phyloP scores from a whole-genome alignment of 2,113 vertebrate species.

The Scomber scombrus region DNA sequence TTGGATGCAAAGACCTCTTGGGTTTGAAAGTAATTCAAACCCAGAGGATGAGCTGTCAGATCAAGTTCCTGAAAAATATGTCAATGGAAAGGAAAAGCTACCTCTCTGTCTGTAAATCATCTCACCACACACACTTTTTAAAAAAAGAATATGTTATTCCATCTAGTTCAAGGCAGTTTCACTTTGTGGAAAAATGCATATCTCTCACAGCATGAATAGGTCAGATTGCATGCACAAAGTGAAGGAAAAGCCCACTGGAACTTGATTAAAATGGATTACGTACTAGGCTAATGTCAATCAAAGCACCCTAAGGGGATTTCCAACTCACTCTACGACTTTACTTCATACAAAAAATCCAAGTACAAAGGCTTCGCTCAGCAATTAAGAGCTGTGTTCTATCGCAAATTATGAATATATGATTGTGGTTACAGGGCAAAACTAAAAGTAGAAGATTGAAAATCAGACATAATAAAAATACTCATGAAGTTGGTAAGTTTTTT shows the following conservation, averaged over 20 bases:
- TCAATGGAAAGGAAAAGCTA: neutral
- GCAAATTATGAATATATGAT: constrained; percentile 50
- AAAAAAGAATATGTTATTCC: neutral
- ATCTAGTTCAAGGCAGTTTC: constrained; percentile 17
- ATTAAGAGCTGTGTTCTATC: constrained; percentile 39
- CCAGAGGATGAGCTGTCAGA: neutral
- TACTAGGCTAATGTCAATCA: constrained; percentile 52
- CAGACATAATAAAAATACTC: constrained; percentile 16
- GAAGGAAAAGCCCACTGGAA: constrained; percentile 41
- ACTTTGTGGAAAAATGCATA: neutral
- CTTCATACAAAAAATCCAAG: constrained; percentile 56
- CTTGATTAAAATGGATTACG: constrained; percentile 71
- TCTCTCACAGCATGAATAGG: constrained; percentile 16
- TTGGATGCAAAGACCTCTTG: neutral
- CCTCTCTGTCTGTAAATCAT: neutral
- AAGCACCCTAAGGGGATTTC: constrained; percentile 56
- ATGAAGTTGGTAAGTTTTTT: constrained; percentile 6
- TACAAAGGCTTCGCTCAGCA: constrained; percentile 55
- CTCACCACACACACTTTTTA: neutral
- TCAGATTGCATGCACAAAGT: constrained; percentile 22
- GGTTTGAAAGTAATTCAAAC: constrained; percentile 1
- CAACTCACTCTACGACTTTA: constrained; percentile 59
- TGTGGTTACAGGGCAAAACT: constrained; percentile 48
- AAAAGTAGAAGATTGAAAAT: constrained; percentile 34
- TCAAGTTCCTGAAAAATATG: neutral